Evolutionary conservation across 2,888 invertebrate genomes (phyloP), one percentile per base, ranked within the genome.

Genomic region (Phyllotreta cruciferae): DNA sequence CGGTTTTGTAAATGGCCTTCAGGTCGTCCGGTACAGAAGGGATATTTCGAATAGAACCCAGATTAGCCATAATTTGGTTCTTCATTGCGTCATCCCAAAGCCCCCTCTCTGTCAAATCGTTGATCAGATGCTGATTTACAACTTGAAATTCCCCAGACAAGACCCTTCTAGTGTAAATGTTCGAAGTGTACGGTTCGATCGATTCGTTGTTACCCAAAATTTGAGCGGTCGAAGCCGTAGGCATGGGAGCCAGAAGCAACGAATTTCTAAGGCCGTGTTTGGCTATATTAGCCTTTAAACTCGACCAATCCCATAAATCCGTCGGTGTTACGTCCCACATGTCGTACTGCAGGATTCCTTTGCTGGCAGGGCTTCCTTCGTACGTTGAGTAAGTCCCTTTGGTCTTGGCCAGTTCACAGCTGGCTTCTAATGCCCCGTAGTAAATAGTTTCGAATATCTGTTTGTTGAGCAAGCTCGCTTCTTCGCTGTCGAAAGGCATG

Each of bases 161-260:
- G 0, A 99, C 98, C 54, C 97, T 85, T 70, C 98, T 85, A 13
- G 92, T 90, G 81, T 98, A 99, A 73, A 99, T 94, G 78, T 99
- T 99, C 38, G 94, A 96, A 0, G 98, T 98, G 81, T 98, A 99
- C 0, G 99, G 95, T 81, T 99, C 99, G 76, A 98, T 92, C 0
- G 97, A 94, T 81, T 99, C 98, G 79, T 98, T 99, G 79, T 99
- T 99, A 11, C 99, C 99, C 47, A 99, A 87, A 77, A 99, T 99
- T 83, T 99, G 98, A 1, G 99, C 98, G 0, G 98, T 99, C 0
- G 98, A 97, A 6, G 98, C 98, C 4, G 98, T 99, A 0, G 98
- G 98, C 98, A 99, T 99, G 0, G 98, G 98, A 0, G 98, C 98
- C 67, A 98, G 73, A 13, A 99, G 83, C 11, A 80, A 65, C 1